Percentiles rank a stretch among this genome's conserved stretches.
Evolutionary conservation across 2,797 vertebrate species (phyloP).

Genomic region (Sarcophilus harrisii): DNA sequence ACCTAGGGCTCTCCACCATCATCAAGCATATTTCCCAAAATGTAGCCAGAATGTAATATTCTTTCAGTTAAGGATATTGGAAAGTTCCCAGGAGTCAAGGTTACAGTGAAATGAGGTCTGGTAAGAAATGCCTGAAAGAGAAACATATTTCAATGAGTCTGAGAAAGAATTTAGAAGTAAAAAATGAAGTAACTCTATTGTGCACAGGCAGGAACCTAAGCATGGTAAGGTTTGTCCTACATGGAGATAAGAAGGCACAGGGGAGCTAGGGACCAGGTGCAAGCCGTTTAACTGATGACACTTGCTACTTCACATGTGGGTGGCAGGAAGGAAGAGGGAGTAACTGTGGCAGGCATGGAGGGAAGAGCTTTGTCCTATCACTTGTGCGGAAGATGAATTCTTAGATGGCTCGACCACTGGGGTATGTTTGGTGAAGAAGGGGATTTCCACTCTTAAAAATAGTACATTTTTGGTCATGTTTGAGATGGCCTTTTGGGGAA

Average conservation of each 20-base stretch:
- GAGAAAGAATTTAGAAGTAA: neutral
- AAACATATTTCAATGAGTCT: neutral
- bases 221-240: neutral
- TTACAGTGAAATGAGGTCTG: neutral
- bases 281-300: conserved; percentile 23
- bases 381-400: conserved; percentile 58
- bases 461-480: conserved; percentile 68
- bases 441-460: conserved; percentile 81
- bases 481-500: conserved; percentile 79
- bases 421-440: conserved; percentile 61
- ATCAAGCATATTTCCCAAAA: conserved; percentile 15
- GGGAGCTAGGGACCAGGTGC: conserved; percentile 28
- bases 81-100: conserved; percentile 2
- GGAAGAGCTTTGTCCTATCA: conserved; percentile 22
- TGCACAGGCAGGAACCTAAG: neutral
- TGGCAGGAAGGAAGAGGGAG: conserved; percentile 76
- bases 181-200: neutral
- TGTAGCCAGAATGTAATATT: neutral
- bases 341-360: conserved; percentile 44
- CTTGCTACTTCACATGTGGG: conserved; percentile 57
- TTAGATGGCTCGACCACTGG: conserved; percentile 75
- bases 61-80: conserved; percentile 26
- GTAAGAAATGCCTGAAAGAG: conserved; percentile 7
- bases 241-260: neutral
- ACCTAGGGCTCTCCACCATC: neutral